phyloP scores from a whole-genome alignment of 2,888 invertebrate genomes.

The Ornithoptera alexandrae region DNA sequence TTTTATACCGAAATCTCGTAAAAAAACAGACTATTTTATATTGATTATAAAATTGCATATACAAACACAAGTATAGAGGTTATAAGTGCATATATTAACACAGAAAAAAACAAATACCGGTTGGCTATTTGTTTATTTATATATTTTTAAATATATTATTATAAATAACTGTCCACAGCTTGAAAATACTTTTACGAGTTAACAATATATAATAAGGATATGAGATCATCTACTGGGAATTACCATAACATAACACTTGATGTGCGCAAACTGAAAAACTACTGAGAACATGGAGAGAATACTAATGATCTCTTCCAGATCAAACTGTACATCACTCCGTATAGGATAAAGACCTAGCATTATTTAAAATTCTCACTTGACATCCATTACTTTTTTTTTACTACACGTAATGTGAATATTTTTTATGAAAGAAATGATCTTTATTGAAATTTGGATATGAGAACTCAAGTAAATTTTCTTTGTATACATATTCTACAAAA shows the following conservation, averaged over 20 bases:
- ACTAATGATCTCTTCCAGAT: conserved; percentile 6
- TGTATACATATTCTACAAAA: no score
- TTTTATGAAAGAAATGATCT: neutral
- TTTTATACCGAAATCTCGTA: no score
- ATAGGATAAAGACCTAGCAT: neutral
- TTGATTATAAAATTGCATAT: no score
- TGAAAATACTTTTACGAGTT: neutral
- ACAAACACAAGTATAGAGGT: no score
- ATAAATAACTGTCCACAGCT: neutral
- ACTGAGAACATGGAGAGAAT: conserved; percentile 15
- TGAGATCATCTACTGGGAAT: conserved; percentile 25
- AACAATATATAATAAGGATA: neutral
- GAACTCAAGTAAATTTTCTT: neutral
- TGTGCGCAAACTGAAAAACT: conserved; percentile 11
- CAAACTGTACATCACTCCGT: neutral
- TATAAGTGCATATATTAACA: no score
- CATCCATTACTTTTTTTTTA: neutral
- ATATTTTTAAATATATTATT: neutral
- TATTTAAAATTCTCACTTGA: neutral
- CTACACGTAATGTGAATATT: neutral
- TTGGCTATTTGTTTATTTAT: neutral
- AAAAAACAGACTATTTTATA: no score
- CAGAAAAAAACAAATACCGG: neutral
- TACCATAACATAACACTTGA: conserved; percentile 15
- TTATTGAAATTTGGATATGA: neutral